phyloP scores from a whole-genome alignment of 2,888 invertebrate genomes.

The Phorcus lineatus region DNA sequence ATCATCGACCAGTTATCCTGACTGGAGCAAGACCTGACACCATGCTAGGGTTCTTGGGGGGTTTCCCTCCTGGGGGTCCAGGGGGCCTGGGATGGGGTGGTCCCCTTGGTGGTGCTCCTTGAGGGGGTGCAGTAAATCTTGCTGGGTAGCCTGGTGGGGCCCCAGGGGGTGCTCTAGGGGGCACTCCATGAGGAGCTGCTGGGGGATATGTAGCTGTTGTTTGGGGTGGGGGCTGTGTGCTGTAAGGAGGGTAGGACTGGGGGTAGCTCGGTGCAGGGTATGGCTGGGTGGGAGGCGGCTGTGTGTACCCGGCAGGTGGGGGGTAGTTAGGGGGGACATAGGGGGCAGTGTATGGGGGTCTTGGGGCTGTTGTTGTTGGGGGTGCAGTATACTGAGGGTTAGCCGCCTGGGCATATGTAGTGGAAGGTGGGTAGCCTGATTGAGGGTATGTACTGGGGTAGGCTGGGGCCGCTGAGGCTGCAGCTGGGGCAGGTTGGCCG shows the following conservation, averaged over 20 bases:
- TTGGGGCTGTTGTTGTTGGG: constrained; percentile 24
- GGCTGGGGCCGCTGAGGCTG: background rate
- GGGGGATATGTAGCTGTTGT: constrained; percentile 7
- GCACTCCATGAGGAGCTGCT: background rate
- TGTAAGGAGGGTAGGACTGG: constrained; percentile 25
- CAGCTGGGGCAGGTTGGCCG: constrained; percentile 13
- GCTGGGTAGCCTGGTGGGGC: constrained; percentile 38
- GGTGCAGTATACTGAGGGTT: constrained; percentile 40
- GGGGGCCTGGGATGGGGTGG: constrained; percentile 32
- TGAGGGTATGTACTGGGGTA: background rate
- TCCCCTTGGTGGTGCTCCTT: constrained; percentile 30
- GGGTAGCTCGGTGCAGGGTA: constrained; percentile 38
- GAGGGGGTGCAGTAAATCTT: constrained; percentile 29
- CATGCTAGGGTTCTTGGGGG: constrained; percentile 19
- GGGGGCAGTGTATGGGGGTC: constrained; percentile 34
- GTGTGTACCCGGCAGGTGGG: constrained; percentile 39
- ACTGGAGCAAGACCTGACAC: constrained; percentile 47
- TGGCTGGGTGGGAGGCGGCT: constrained; percentile 39
- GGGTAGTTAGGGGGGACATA: constrained; percentile 27
- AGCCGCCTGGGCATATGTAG: constrained; percentile 32
- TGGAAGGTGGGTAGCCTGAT: constrained; percentile 12
- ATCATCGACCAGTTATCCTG: constrained; percentile 46
- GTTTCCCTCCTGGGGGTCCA: constrained; percentile 29
- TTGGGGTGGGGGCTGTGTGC: constrained; percentile 19
- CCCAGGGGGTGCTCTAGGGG: constrained; percentile 37